Base-by-base conservation (phyloP, 2,113 vertebrate genomes). In the Pomatorhinus ruficollis region DNA sequence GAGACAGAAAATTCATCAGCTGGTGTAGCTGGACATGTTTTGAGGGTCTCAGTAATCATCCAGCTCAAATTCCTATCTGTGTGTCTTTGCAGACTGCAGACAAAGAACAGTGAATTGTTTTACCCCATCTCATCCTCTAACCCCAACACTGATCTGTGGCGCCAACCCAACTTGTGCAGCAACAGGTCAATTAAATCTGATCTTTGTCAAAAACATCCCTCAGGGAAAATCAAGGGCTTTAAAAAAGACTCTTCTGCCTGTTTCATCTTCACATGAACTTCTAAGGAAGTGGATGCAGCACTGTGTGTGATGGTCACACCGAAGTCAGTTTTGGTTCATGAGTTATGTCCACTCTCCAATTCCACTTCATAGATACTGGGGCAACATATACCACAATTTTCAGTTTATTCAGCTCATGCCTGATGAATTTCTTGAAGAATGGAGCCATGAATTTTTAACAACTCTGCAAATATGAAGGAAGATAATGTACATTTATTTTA, bases 401-500 rank as follows among this genome's bases (percentile, higher is more conserved):
- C 44, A 40, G 76, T 74, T 93, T 47, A 22, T 84, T 87, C 59
- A 80, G 8, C 77, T 80, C 28, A n/a, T 22, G 52, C 15, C 28
- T 77, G 64, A 87, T 72, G 5, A 68, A 91, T 70, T 87, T 87
- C n/a, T 86, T 89, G 18, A 47, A 79, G 66, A 95, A 95, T 8
- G 10, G 14, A 35, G 4, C 22, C 11, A 75, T 79, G 57, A 87
- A 84, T 90, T 90, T 96, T 96, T 88, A 95, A 80, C 33, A 91
- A 27, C 61, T 92, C 44, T 87, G 35, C 50, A 92, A 84, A 82
- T 17, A 53, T 37, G 45, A 87, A 92, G 85, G 64, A 23, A 93
- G 95, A 81, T 39, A 82, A 79, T 44, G 18, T 79, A 37, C 78
- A 53, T 71, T 63, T 7, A 70, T 94, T 93, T 85, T 87, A 40